Evolutionary conservation across 2,113 vertebrate species (phyloP).

Genomic region (Hucho hucho): DNA sequence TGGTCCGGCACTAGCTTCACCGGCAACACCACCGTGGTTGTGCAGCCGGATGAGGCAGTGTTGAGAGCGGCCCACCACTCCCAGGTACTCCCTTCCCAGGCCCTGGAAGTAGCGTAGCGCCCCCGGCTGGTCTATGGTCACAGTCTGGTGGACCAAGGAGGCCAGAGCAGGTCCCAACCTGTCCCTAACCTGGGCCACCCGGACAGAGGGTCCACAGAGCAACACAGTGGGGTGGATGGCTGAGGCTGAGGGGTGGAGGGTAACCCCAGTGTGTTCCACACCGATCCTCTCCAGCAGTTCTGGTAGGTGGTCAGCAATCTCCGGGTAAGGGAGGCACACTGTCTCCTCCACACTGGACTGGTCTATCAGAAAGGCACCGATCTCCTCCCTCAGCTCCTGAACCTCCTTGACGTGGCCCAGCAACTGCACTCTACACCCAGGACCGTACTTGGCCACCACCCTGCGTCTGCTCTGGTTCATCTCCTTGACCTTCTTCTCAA

Average conservation of each 20-base stretch:
- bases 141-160: slow-evolving; percentile 34
- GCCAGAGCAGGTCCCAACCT: slow-evolving; percentile 34
- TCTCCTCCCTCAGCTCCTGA: slow-evolving; percentile 27
- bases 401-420: slow-evolving; percentile 48
- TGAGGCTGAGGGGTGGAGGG: slow-evolving; percentile 20
- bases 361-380: slow-evolving; percentile 35
- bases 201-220: slow-evolving; percentile 41
- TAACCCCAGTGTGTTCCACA: slow-evolving; percentile 39
- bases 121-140: slow-evolving; percentile 48
- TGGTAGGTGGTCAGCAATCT: slow-evolving; percentile 33
- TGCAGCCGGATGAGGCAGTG: slow-evolving; percentile 51
- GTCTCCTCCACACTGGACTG: slow-evolving; percentile 16
- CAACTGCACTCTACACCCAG: slow-evolving; percentile 15
- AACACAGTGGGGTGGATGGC: slow-evolving; percentile 19
- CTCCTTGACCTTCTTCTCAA: slow-evolving; percentile 27
- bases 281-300: slow-evolving; percentile 36
- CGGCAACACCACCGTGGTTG: not conserved
- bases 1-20: not conserved
- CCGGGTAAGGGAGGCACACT: slow-evolving; percentile 37
- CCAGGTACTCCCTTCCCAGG: slow-evolving; percentile 37
- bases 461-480: slow-evolving; percentile 33
- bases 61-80: slow-evolving; percentile 23
- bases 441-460: slow-evolving; percentile 18
- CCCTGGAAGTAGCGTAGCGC: slow-evolving; percentile 49
- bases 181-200: slow-evolving; percentile 41